Base-by-base conservation (phyloP, 1,140 invertebrate genomes). In the Probaryconus sp. region DNA sequence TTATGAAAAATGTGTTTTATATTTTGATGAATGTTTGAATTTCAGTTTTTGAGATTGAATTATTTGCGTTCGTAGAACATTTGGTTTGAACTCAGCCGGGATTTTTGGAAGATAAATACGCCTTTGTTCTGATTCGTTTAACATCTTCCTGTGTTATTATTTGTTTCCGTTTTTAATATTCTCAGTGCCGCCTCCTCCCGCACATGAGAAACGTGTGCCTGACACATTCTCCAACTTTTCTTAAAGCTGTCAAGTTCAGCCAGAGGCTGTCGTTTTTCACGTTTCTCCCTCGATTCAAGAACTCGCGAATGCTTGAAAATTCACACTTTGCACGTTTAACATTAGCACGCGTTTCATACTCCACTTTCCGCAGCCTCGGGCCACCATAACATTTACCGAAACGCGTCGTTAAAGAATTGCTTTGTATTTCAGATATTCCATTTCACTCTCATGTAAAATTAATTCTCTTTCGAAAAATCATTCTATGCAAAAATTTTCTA, bases 191-290 rank as follows among this genome's bases (percentile, higher is more conserved):
- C 35, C 50, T 48, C 42, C 63, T 37, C 56, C 1, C 38, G 37
- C 31, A 64, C 73, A 70, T 61, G 61, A 40, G 53, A 67, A 76
- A 69, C 73, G 73, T 69, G 73, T 63, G 79, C 65, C 69, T 76
- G 74, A 70, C 70, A 78, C 78, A 80, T 82, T 83, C 77, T 80
- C 76, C 78, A 82, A 83, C 80, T 82, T 82, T 82, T 81, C 80
- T 77, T 76, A 64, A 81, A 82, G 76, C 81, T 82, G 80, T 83
- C 81, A 82, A 80, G 74, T 80, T 82, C 81, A 82, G 78, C 75
- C 81, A 78, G 58, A 74, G 78, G 65, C 71, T 76, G 79, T 79
- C 74, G 79, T 79, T 81, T 79, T 75, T 76, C 70, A 68, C 70
- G 60, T 76, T 45, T 68, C 68, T 56, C 70, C 53, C 73, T 67